phyloP scores from a whole-genome alignment of 1,140 invertebrate species.

The Gryon sp. region DNA sequence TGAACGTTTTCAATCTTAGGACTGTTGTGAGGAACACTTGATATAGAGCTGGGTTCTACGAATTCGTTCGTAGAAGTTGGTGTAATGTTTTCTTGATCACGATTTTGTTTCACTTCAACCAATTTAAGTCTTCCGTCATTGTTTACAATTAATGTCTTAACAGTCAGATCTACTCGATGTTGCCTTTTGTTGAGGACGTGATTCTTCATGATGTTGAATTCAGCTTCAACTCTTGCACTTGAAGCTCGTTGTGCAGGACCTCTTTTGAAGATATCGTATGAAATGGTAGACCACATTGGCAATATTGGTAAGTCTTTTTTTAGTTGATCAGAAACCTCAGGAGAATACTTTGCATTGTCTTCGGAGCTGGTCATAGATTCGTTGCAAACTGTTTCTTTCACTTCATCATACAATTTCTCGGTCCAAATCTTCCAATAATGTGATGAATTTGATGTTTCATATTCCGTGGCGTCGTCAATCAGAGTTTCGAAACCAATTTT shows the following conservation, averaged over 20 bases:
- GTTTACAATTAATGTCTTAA: neutral
- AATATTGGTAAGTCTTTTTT: neutral
- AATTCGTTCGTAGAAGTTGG: no score
- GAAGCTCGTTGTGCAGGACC: neutral
- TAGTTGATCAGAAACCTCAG: neutral
- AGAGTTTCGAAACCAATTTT: no score
- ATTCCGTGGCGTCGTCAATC: no score
- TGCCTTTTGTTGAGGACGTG: neutral
- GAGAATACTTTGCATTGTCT: no score
- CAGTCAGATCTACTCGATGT: neutral
- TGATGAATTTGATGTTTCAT: no score
- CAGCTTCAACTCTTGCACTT: conserved; percentile 1
- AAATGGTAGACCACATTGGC: neutral
- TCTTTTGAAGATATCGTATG: neutral
- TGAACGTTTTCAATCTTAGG: no score
- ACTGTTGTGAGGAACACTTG: no score
- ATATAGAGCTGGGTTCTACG: no score
- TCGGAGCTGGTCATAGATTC: neutral
- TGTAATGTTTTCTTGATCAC: no score
- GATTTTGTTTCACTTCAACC: no score
- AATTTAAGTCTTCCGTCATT: no score
- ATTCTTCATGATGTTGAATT: neutral
- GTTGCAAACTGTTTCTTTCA: neutral
- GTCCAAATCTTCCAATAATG: no score
- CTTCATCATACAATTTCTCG: neutral